Percentiles rank a stretch among this genome's conserved stretches.
phyloP scores from a whole-genome alignment of 2,888 invertebrate genomes.

The Plagodis dolabraria region DNA sequence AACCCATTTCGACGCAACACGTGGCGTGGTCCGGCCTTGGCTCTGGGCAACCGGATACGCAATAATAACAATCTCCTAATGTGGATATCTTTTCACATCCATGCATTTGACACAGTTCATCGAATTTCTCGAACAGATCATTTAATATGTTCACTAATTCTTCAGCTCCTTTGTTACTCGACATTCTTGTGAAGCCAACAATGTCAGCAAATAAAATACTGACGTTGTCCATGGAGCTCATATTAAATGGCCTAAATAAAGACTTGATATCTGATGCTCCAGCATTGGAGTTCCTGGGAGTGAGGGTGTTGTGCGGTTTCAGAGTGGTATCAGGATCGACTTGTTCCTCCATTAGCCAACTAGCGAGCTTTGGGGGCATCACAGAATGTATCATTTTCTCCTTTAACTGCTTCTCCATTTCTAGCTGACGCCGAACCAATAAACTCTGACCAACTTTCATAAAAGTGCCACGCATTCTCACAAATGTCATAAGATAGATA shows the following conservation, averaged over 20 bases:
- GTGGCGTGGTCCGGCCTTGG: slow-evolving; percentile 96
- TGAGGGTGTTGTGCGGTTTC: slow-evolving; percentile 71
- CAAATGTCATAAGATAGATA: slow-evolving; percentile 96
- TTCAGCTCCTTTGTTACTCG: slow-evolving; percentile 97
- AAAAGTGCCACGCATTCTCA: slow-evolving; percentile 97
- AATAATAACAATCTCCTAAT: slow-evolving; percentile 96
- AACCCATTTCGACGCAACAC: slow-evolving; percentile 98
- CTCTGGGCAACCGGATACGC: slow-evolving; percentile 98
- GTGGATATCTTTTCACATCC: slow-evolving; percentile 99
- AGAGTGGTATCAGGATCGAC: slow-evolving; percentile 85
- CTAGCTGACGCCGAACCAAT: slow-evolving; percentile 94
- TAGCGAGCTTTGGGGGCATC: slow-evolving; percentile 97
- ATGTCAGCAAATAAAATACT: slow-evolving; percentile 99
- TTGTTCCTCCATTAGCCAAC: slow-evolving; percentile 92
- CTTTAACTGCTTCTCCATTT: slow-evolving; percentile 96
- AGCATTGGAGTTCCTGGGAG: slow-evolving; percentile 80
- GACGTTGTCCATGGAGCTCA: slow-evolving; percentile 98
- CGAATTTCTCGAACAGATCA: slow-evolving; percentile 97
- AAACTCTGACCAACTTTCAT: slow-evolving; percentile 98
- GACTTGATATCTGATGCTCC: slow-evolving; percentile 90
- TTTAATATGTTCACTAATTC: slow-evolving; percentile 97
- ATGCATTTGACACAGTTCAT: slow-evolving; percentile 93
- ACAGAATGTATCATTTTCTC: slow-evolving; percentile 99
- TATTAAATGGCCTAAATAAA: slow-evolving; percentile 97
- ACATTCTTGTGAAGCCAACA: slow-evolving; percentile 98